Evolutionary conservation across 2,113 vertebrate species (phyloP).

Genomic region (Tenebrosternarchus preto): DNA sequence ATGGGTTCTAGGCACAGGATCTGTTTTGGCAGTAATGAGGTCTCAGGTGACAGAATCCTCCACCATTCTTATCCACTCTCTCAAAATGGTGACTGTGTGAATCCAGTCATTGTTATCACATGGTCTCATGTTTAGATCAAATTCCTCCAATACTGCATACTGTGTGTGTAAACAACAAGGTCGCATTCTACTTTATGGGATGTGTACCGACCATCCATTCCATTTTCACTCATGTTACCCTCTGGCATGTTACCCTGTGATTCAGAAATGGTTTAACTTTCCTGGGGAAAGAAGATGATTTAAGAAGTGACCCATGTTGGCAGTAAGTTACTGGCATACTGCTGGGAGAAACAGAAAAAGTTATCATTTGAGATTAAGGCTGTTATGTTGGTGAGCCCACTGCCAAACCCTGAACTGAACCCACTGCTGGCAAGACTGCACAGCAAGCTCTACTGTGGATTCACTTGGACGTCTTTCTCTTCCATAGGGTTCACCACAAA

Average conservation of each 20-base stretch:
- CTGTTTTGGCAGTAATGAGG: conserved; percentile 64
- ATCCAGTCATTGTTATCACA: conserved; percentile 55
- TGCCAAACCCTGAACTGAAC: conserved; percentile 28
- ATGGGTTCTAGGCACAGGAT: conserved; percentile 46
- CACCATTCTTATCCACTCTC: conserved; percentile 48
- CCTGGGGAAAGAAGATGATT: background rate
- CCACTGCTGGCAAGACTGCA: conserved; percentile 7
- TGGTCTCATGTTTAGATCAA: conserved; percentile 2
- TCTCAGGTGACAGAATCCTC: conserved; percentile 62
- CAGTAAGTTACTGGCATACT: background rate
- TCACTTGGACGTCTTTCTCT: conserved; percentile 43
- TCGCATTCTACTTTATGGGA: conserved; percentile 6
- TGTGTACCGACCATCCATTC: background rate
- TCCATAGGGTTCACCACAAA: conserved; percentile 51
- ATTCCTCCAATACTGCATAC: conserved; percentile 13
- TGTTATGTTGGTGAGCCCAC: conserved; percentile 28
- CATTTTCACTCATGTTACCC: background rate
- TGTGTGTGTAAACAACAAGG: conserved; percentile 21
- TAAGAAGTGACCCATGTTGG: background rate
- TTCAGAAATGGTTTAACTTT: background rate
- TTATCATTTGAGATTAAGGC: conserved; percentile 12
- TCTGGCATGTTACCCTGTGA: background rate
- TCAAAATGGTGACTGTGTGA: conserved; percentile 55
- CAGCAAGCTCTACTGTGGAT: conserved; percentile 33
- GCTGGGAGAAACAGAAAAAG: conserved; percentile 3